These are phyloP conservation scores for Stegodyphus dumicola DNA, from an alignment of 1,140 invertebrate species.

Conservation along the genomic window DNA sequence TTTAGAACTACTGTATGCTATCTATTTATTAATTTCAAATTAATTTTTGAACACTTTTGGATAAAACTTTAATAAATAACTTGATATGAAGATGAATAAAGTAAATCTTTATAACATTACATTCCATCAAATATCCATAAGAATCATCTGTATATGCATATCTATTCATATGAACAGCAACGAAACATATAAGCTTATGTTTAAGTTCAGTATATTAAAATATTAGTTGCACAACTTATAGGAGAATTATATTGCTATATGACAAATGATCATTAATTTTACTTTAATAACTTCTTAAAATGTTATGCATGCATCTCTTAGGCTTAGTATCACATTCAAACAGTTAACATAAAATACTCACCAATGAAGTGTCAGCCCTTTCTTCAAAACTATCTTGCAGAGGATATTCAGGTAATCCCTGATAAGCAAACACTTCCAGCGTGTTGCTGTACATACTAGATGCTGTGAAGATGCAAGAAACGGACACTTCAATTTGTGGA, in stretches of 20 bases:
- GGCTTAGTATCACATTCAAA: too few species aligned
- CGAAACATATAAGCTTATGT: too few species aligned
- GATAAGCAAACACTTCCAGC: constrained; percentile 74
- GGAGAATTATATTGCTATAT: neutral
- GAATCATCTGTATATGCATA: too few species aligned
- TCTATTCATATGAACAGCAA: too few species aligned
- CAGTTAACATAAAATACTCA: constrained; percentile 64
- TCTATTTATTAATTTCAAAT: too few species aligned
- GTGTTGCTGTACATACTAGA: constrained; percentile 74
- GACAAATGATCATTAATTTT: neutral
- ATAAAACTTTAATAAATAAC: too few species aligned
- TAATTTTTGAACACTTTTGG: too few species aligned
- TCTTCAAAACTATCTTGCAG: constrained; percentile 75
- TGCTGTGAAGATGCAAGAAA: constrained; percentile 70
- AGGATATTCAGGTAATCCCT: constrained; percentile 74
- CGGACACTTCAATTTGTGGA: constrained; percentile 71
- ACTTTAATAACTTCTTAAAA: neutral
- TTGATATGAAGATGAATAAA: too few species aligned
- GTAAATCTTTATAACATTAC: too few species aligned
- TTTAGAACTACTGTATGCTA: too few species aligned
- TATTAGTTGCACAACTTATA: neutral
- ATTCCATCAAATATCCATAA: too few species aligned
- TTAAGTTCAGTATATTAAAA: neutral
- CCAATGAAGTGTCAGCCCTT: constrained; percentile 74
- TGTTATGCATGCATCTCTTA: too few species aligned